A percentile compares a stretch with the other conserved stretches of the same genome.
phyloP scores from a whole-genome alignment of 2,113 vertebrate species.

The Raja brachyura region DNA sequence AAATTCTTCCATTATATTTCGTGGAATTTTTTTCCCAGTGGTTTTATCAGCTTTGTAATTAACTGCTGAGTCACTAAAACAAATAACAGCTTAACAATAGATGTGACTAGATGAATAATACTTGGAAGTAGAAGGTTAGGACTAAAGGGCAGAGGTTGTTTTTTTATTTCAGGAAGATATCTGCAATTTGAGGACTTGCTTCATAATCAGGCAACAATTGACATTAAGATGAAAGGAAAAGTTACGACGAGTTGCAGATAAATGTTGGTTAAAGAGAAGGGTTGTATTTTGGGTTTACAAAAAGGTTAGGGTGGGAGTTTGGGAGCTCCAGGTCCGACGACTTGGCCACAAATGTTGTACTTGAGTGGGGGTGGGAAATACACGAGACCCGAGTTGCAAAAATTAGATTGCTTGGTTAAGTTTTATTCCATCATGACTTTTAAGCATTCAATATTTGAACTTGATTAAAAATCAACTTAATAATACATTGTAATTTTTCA shows the following conservation, averaged over 20 bases:
- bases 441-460: background rate
- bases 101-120: constrained; percentile 46
- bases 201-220: constrained; percentile 14
- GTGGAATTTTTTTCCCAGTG: background rate
- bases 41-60: constrained; percentile 8
- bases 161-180: constrained; percentile 42
- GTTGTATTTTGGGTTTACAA: background rate
- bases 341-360: background rate
- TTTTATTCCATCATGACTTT: background rate
- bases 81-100: constrained; percentile 2
- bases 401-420: background rate
- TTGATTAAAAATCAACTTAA: background rate
- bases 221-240: background rate
- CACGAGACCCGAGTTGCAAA: background rate
- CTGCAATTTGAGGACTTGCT: constrained; percentile 44
- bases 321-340: background rate
- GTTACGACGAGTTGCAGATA: background rate
- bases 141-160: constrained; percentile 41
- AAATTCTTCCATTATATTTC: background rate
- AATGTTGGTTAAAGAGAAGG: background rate
- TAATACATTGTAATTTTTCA: constrained; percentile 36
- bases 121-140: constrained; percentile 48
- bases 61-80: constrained; percentile 10
- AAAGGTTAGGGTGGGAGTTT: background rate
- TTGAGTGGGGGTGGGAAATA: background rate